A percentile compares a stretch with the other conserved stretches of the same genome.
phyloP scores from a whole-genome alignment of 64 coral and sea anemone species.

The Dendronephthya gigantea region DNA sequence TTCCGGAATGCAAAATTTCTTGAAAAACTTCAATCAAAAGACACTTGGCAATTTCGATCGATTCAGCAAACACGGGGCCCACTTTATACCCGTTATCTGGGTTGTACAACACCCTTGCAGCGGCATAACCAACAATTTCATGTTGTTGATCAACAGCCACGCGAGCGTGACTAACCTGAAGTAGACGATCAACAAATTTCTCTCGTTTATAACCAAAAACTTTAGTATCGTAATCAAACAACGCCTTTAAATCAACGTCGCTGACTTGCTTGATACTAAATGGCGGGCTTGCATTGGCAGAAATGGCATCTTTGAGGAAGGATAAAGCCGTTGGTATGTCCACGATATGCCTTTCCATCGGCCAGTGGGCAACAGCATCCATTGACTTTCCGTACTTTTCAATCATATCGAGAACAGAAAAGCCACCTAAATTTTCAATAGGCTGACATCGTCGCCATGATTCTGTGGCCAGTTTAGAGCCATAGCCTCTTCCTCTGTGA shows the following conservation, averaged over 20 bases:
- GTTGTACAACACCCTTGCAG: background rate
- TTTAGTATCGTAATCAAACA: constrained; percentile 14
- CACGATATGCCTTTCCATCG: background rate
- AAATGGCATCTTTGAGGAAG: background rate
- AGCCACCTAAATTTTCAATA: too few species aligned
- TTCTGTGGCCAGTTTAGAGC: too few species aligned
- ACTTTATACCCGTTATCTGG: constrained; percentile 23
- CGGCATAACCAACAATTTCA: constrained; percentile 32
- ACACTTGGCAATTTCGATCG: constrained; percentile 13
- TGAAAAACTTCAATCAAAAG: constrained; percentile 22
- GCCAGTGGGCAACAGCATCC: background rate
- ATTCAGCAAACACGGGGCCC: constrained; percentile 22
- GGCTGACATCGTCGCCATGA: too few species aligned
- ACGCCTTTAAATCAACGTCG: background rate
- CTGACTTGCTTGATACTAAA: background rate
- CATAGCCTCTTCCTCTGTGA: too few species aligned
- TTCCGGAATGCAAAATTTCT: background rate
- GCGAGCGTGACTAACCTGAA: background rate
- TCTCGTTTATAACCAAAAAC: constrained; percentile 29
- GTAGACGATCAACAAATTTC: constrained; percentile 15
- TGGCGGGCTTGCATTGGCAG: background rate
- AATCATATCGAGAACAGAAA: too few species aligned
- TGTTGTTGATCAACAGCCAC: constrained; percentile 15
- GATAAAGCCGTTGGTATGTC: background rate
- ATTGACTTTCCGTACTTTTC: too few species aligned